A percentile compares a stretch with the other conserved stretches of the same genome.
These are phyloP conservation scores for Brachionichthys hirsutus DNA, from an alignment of 2,113 vertebrate genomes.

Conservation along the genomic window DNA sequence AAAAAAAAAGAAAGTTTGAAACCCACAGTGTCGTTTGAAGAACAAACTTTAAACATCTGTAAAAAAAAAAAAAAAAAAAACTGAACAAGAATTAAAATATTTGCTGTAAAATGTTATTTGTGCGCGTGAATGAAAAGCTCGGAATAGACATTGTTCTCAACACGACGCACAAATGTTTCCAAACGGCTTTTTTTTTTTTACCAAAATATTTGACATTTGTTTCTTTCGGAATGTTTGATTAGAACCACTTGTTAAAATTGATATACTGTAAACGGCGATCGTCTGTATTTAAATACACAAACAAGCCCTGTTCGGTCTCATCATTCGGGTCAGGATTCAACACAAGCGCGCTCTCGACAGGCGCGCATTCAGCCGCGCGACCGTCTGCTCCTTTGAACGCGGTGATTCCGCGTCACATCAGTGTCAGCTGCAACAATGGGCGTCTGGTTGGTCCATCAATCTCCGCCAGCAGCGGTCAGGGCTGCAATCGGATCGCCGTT, in stretches of 20 bases:
- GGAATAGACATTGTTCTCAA: background rate
- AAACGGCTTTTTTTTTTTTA: background rate
- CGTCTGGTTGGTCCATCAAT: conserved; percentile 72
- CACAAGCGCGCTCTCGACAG: conserved; percentile 57
- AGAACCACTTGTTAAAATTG: conserved; percentile 1
- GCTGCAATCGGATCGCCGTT: conserved; percentile 60
- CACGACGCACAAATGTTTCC: too few relatives aligned
- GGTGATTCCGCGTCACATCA: conserved; percentile 67
- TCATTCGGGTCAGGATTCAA: conserved; percentile 51
- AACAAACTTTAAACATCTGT: background rate
- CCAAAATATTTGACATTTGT: background rate
- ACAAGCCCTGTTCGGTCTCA: conserved; percentile 51
- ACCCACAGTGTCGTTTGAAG: background rate
- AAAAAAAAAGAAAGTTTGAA: background rate
- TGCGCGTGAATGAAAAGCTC: too few relatives aligned
- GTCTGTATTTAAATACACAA: conserved; percentile 8
- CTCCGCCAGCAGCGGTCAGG: conserved; percentile 45
- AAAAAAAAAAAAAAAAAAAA: too few relatives aligned
- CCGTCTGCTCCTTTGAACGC: conserved; percentile 65
- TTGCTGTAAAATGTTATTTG: too few relatives aligned
- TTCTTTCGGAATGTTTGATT: background rate
- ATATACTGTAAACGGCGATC: background rate
- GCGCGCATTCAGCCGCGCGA: conserved; percentile 51
- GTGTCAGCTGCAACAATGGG: conserved; percentile 68
- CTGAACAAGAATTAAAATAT: too few relatives aligned